Conservation (phyloP, 2,113 vertebrate genomes). For the Brachyistius frenatus region DNA sequence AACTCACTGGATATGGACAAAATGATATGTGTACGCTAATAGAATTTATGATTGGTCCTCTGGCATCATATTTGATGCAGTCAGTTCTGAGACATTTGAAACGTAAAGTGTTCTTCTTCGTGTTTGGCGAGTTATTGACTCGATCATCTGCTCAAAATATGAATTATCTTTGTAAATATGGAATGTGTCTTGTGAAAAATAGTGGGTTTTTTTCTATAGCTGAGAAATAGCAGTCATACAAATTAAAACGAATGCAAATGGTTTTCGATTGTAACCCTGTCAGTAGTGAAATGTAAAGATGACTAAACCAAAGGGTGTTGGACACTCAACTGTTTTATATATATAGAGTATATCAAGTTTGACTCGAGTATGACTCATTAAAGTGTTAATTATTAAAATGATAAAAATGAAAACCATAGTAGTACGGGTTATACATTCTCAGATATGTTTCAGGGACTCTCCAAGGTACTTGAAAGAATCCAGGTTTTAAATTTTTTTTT, state of each 20-base stretch:
- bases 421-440: too few species aligned
- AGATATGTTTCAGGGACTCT: background rate
- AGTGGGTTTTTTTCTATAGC: background rate
- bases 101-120: slow-evolving; percentile 23
- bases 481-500: background rate
- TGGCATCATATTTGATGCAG: background rate
- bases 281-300: slow-evolving; percentile 5
- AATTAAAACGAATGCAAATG: background rate
- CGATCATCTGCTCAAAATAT: slow-evolving; percentile 12
- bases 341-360: too few species aligned
- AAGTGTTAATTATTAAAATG: background rate
- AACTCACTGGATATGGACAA: background rate
- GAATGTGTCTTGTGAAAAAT: background rate
- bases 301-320: too few species aligned
- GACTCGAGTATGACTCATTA: too few species aligned
- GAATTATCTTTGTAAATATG: slow-evolving; percentile 47
- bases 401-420: slow-evolving; percentile 10
- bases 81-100: background rate
- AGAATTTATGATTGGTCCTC: background rate
- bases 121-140: slow-evolving; percentile 8
- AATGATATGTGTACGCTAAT: background rate
- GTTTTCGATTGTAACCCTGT: slow-evolving; percentile 3
- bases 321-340: too few species aligned
- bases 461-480: background rate
- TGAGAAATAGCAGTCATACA: background rate